Percentiles rank a stretch among this genome's conserved stretches.
These are phyloP conservation scores for Aptenodytes forsteri DNA, from an alignment of 2,113 vertebrate genomes.

Conservation along the genomic window DNA sequence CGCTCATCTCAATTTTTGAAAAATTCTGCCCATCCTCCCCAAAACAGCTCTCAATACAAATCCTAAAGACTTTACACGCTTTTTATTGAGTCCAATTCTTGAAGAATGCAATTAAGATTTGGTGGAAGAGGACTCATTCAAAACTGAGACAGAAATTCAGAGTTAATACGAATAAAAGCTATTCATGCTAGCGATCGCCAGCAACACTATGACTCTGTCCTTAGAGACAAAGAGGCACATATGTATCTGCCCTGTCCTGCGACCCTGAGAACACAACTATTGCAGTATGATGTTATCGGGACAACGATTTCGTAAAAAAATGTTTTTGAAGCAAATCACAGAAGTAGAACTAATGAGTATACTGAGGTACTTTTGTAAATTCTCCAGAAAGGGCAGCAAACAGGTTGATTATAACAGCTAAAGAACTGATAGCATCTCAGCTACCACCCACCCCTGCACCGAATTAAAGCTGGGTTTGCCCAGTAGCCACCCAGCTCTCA, in stretches of 20 bases:
- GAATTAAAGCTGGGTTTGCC: background rate
- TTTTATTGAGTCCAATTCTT: background rate
- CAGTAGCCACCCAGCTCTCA: background rate
- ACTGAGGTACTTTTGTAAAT: background rate
- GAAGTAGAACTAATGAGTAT: background rate
- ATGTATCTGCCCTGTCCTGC: background rate
- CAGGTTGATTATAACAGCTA: background rate
- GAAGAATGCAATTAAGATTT: background rate
- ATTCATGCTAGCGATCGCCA: background rate
- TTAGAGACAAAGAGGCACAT: background rate
- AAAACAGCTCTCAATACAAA: background rate
- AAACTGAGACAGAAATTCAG: background rate
- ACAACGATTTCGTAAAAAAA: background rate
- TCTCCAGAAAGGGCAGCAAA: background rate
- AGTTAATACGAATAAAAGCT: background rate
- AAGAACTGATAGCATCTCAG: background rate
- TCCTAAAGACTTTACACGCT: background rate
- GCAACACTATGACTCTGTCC: background rate
- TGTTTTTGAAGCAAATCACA: background rate
- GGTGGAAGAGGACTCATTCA: background rate
- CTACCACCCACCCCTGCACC: background rate
- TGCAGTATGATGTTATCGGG: background rate
- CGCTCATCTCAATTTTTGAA: background rate
- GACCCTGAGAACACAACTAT: background rate
- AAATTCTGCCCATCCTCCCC: background rate